Percentiles rank a stretch among this genome's conserved stretches.
phyloP scores from a whole-genome alignment of 2,888 invertebrate species.

The Diarsia mendica region DNA sequence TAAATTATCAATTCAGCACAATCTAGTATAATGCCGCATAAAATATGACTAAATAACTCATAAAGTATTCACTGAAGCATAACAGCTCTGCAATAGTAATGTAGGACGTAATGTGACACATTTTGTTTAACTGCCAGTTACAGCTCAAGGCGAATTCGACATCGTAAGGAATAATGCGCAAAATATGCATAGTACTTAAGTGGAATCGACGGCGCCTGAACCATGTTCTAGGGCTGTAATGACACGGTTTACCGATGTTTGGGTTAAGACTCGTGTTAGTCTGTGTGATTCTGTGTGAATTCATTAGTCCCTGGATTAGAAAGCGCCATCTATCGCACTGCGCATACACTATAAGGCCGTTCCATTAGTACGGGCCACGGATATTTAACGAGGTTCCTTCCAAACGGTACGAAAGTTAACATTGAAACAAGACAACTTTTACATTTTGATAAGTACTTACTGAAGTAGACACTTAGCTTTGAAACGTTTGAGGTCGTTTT shows the following conservation, averaged over 20 bases:
- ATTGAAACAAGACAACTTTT: constrained; percentile 54
- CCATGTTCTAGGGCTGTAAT: constrained; percentile 38
- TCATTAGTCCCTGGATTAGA: constrained; percentile 23
- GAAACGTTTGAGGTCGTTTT: constrained; percentile 47
- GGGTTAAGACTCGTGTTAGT: constrained; percentile 28
- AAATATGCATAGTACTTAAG: constrained; percentile 58
- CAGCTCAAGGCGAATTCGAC: constrained; percentile 63
- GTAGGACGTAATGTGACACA: constrained; percentile 70
- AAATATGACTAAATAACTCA: constrained; percentile 74
- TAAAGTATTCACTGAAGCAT: constrained; percentile 76
- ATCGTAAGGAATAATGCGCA: constrained; percentile 56
- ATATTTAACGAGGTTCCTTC: constrained; percentile 32
- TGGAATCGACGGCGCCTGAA: constrained; percentile 45
- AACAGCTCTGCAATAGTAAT: constrained; percentile 69
- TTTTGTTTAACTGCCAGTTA: constrained; percentile 77
- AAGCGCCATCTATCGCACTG: constrained; percentile 33
- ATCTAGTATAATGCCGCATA: constrained; percentile 71
- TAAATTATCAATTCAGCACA: constrained; percentile 72
- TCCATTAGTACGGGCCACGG: constrained; percentile 10
- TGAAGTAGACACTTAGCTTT: constrained; percentile 35
- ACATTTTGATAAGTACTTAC: constrained; percentile 50
- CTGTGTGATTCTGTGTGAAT: constrained; percentile 25
- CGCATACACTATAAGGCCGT: constrained; percentile 25
- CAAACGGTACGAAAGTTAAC: constrained; percentile 47
- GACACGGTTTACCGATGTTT: constrained; percentile 41